A percentile compares a stretch with the other conserved stretches of the same genome.
These are phyloP conservation scores for Chrysodeixis includens DNA, from an alignment of 2,888 invertebrate species.

Conservation along the genomic window DNA sequence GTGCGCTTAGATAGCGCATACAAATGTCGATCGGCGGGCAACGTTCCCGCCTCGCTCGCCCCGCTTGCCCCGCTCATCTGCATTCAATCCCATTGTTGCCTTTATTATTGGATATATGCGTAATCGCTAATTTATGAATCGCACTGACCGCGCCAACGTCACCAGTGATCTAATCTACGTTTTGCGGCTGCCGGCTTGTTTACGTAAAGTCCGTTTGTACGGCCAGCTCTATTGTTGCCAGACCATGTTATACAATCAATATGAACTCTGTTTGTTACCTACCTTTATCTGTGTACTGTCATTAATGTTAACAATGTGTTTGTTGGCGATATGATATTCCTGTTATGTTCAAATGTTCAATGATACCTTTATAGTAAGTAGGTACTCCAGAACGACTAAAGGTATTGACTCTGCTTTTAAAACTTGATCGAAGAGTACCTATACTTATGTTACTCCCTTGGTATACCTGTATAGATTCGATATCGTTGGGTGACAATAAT, in stretches of 20 bases:
- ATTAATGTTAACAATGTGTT: constrained; percentile 2
- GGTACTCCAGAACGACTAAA: constrained; percentile 21
- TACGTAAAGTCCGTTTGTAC: constrained; percentile 26
- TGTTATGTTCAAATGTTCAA: neutral
- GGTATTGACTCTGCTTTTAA: constrained; percentile 38
- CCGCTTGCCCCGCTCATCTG: constrained; percentile 83
- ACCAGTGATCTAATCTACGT: constrained; percentile 60
- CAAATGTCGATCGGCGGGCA: constrained; percentile 86
- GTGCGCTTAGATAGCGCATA: constrained; percentile 89
- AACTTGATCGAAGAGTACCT: constrained; percentile 12
- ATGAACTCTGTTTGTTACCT: constrained; percentile 8
- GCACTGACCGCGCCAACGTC: constrained; percentile 71
- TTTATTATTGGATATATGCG: constrained; percentile 85
- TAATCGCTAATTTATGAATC: constrained; percentile 88
- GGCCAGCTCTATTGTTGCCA: constrained; percentile 33
- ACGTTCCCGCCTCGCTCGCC: constrained; percentile 66
- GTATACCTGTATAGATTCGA: constrained; percentile 61
- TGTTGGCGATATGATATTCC: neutral
- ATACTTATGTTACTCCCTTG: constrained; percentile 17
- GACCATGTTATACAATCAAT: constrained; percentile 43
- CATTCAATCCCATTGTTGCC: constrained; percentile 89
- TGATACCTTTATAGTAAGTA: constrained; percentile 2
- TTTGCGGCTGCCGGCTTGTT: constrained; percentile 48
- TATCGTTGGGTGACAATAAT: constrained; percentile 79
- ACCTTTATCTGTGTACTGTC: neutral